Conservation (phyloP, 2,797 vertebrate genomes). For the Diplodus sargus region DNA sequence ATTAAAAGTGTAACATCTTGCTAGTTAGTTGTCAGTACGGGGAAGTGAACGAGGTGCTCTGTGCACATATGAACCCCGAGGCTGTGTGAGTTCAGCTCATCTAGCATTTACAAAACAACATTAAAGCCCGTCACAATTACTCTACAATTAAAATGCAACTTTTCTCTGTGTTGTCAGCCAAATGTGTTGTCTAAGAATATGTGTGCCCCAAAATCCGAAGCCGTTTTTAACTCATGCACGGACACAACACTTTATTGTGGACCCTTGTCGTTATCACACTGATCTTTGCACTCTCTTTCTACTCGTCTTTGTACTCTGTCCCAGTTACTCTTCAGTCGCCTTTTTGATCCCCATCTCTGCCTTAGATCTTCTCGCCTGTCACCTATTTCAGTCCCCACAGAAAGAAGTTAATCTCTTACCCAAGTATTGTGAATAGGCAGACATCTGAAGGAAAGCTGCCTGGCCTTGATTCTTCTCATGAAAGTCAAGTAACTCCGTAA, state of each 20-base stretch:
- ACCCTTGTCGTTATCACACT: neutral
- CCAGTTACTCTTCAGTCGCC: constrained; percentile 20
- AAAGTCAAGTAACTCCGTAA: constrained; percentile 35
- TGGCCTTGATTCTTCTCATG: constrained; percentile 32
- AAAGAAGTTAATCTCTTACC: constrained; percentile 35
- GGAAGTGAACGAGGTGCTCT: constrained; percentile 31
- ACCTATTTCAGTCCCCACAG: constrained; percentile 35
- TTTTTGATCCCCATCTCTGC: constrained; percentile 36
- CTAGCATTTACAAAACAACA: constrained; percentile 45
- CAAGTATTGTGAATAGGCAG: constrained; percentile 28
- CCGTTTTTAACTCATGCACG: neutral
- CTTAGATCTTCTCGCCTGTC: constrained; percentile 37
- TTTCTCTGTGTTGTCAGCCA: neutral
- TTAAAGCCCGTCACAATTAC: constrained; percentile 34
- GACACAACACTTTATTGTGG: neutral
- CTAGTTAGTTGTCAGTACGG: constrained; percentile 8
- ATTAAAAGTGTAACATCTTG: constrained; percentile 61
- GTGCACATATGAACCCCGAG: constrained; percentile 39
- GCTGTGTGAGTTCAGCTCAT: constrained; percentile 49
- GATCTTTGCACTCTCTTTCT: neutral
- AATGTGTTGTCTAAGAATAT: neutral
- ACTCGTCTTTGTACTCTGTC: neutral
- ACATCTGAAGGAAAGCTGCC: constrained; percentile 31
- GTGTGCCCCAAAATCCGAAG: neutral
- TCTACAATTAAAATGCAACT: constrained; percentile 2